A percentile compares a stretch with the other conserved stretches of the same genome.
Evolutionary conservation across 1,140 invertebrate species (phyloP).

Genomic region (Andrena cerasifolii): DNA sequence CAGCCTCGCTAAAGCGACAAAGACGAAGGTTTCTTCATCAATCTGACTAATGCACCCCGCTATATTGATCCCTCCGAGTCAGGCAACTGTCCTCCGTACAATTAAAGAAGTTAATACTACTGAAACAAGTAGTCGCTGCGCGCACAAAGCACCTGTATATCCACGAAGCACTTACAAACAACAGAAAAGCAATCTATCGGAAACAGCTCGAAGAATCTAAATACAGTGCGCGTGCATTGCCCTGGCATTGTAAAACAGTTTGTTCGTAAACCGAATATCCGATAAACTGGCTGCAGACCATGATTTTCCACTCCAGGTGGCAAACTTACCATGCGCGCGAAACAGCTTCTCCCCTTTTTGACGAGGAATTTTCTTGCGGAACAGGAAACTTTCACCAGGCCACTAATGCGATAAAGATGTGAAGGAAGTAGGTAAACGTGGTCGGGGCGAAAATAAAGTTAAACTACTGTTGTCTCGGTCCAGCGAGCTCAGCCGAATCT

Average conservation of each 20-base stretch:
- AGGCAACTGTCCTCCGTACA: no score
- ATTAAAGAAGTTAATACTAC: no score
- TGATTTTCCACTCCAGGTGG: background rate
- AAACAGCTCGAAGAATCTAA: background rate
- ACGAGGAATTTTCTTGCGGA: background rate
- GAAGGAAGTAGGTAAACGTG: background rate
- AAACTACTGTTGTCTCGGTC: background rate
- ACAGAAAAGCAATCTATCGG: background rate
- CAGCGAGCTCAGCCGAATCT: background rate
- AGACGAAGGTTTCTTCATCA: no score
- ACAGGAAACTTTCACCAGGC: background rate
- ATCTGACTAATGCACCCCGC: no score
- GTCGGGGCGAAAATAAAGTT: conserved; percentile 15
- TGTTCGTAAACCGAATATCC: conserved; percentile 13
- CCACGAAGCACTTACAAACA: no score
- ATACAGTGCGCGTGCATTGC: background rate
- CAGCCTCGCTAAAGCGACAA: no score
- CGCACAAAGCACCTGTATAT: no score
- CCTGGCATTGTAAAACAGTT: background rate
- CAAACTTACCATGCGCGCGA: background rate
- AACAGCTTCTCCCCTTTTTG: background rate
- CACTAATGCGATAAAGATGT: conserved; percentile 30
- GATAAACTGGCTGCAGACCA: background rate
- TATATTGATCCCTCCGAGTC: no score
- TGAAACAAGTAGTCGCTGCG: no score